Base-by-base conservation (phyloP, 2,797 vertebrate genomes). In the Tauraco hartlaubi region DNA sequence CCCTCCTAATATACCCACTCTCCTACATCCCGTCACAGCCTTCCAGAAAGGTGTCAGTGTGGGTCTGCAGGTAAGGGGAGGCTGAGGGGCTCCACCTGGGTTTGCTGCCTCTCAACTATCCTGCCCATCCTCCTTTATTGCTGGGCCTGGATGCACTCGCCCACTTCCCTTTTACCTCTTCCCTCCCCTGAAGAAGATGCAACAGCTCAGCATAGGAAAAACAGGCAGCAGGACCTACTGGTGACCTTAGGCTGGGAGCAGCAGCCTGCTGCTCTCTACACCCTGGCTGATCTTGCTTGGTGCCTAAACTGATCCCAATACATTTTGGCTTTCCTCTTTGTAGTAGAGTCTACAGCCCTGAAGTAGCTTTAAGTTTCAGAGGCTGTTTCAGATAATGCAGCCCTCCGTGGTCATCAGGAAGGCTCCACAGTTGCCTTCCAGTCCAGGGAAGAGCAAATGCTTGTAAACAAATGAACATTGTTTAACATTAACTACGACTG, bases 71-170 rank as follows among this genome's bases (percentile, higher is more conserved):
- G 29, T 31, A 28, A 62, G 9, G 6, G 15, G 25, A 41, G 15
- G n/a, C 46, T n/a, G 17, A 85, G 20, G 12, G 16, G 1, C 35
- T 78, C 59, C 66, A 68, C 14, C 12, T 66, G 43, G 28, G 8
- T 43, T 73, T 93, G 51, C 51, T 78, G 22, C 9, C 68, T 39
- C 33, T 58, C 16, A 9, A 7, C 26, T 29, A 2, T 22, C 15
- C 71, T 56, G 37, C 22, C 16, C 37, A 46, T 62, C 33, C 12
- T 25, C 61, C 9, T n/a, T 63, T 18, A 11, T 9, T 80, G 23
- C 37, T 80, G 33, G 14, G 31, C 37, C 21, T 17, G 15, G 25
- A n/a, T 41, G 33, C 0, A 0, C 35, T 48, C 0, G 0, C 25
- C 7, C 0, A 0, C 19, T 79, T 62, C 46, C 11, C 18, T 62